Evolutionary conservation across 2,888 invertebrate genomes (phyloP).

Genomic region (Oscheius sp.): DNA sequence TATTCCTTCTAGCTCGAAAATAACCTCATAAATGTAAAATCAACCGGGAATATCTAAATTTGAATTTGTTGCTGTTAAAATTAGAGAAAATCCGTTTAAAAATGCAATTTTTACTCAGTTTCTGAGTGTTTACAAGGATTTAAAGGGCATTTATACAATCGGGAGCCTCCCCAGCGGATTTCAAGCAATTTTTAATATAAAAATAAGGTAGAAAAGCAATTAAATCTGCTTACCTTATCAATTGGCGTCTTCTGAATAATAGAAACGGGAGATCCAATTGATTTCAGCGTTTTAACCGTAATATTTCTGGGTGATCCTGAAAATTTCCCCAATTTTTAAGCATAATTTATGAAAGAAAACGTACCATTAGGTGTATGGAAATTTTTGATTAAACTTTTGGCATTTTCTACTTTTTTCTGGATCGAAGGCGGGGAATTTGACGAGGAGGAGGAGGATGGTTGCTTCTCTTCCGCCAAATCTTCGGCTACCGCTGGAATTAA

Average conservation of each 20-base stretch:
- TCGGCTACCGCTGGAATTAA: too few relatives aligned
- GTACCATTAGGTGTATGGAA: slow-evolving; percentile 6
- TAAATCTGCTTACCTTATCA: background rate
- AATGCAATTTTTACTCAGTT: too few relatives aligned
- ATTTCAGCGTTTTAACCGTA: background rate
- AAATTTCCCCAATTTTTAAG: background rate
- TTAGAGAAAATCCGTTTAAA: too few relatives aligned
- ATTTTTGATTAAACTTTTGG: slow-evolving; percentile 5
- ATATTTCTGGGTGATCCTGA: background rate
- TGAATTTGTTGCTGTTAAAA: too few relatives aligned
- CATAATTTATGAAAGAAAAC: background rate
- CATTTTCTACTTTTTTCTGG: slow-evolving; percentile 19
- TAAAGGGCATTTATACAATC: too few relatives aligned
- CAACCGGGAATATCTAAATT: too few relatives aligned
- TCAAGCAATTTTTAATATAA: background rate
- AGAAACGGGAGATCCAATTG: slow-evolving; percentile 1
- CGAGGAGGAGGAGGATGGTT: background rate
- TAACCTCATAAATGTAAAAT: too few relatives aligned
- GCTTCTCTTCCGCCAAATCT: too few relatives aligned
- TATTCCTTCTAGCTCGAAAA: too few relatives aligned
- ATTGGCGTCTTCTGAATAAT: background rate
- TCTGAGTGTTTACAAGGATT: too few relatives aligned
- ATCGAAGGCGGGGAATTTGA: background rate
- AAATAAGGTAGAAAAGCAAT: background rate
- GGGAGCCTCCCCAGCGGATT: too few relatives aligned